Evolutionary conservation across 2,797 vertebrate species (phyloP).

Genomic region (Ispidina lecontei): DNA sequence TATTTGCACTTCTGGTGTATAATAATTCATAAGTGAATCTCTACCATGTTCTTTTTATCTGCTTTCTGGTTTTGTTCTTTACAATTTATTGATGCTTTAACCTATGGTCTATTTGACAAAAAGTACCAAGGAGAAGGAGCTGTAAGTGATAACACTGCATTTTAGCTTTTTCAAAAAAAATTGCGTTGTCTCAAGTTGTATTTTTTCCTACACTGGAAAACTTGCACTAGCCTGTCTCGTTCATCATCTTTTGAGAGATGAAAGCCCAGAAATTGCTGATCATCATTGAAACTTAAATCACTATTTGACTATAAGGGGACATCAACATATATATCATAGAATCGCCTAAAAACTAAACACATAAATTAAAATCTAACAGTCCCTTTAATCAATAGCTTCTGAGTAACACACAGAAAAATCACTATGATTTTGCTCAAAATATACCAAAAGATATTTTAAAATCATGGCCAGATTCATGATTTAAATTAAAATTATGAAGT

Average conservation of each 20-base stretch:
- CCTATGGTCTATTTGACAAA: neutral
- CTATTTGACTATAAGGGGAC: neutral
- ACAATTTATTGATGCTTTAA: neutral
- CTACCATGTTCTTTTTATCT: neutral
- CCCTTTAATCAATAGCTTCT: neutral
- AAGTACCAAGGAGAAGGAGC: neutral
- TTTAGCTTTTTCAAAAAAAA: neutral
- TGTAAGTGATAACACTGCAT: neutral
- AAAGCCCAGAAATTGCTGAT: neutral
- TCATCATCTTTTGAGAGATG: neutral
- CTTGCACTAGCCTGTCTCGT: neutral
- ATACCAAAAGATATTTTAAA: neutral
- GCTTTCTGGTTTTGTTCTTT: neutral
- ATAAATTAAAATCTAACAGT: neutral
- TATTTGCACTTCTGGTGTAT: neutral
- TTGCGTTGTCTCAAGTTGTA: neutral
- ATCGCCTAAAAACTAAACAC: neutral
- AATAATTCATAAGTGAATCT: neutral
- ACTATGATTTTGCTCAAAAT: neutral
- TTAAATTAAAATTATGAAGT: neutral
- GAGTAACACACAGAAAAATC: neutral
- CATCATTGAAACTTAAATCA: neutral
- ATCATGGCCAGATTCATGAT: neutral
- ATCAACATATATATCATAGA: neutral
- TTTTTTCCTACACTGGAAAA: neutral